These are phyloP conservation scores for Catalaphyllia jardinei DNA, from an alignment of 64 coral and sea anemone species.

Conservation along the genomic window DNA sequence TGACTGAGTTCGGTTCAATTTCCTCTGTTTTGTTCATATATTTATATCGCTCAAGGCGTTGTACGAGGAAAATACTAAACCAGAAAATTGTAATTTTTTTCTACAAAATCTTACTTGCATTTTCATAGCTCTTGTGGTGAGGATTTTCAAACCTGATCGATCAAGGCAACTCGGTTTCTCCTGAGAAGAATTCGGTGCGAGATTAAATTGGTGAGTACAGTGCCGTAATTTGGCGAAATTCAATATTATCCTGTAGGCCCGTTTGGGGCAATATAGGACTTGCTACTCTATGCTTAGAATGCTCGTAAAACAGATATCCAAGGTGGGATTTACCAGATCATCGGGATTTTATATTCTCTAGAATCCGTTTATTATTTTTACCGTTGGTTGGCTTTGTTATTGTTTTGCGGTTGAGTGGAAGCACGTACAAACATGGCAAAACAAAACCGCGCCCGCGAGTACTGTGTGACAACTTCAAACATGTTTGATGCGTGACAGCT, in stretches of 20 bases:
- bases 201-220: background rate
- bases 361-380: background rate
- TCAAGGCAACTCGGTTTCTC: background rate
- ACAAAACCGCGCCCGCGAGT: background rate
- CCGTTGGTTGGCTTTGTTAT: conserved; percentile 12
- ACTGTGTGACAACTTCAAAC: background rate
- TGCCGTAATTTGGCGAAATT: background rate
- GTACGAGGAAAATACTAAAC: background rate
- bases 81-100: background rate
- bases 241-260: background rate
- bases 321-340: background rate
- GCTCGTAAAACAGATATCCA: no score
- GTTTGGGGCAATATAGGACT: background rate
- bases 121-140: background rate
- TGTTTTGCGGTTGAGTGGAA: conserved; percentile 19
- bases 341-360: background rate
- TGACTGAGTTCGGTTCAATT: background rate
- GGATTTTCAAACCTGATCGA: no score
- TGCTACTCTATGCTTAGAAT: no score
- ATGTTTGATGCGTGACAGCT: conserved; percentile 1
- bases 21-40: background rate
- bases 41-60: background rate
- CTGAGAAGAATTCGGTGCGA: background rate
- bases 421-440: conserved; percentile 42
- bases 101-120: background rate